Conservation (phyloP, 2,888 invertebrate species). For the Exocentrus adspersus region DNA sequence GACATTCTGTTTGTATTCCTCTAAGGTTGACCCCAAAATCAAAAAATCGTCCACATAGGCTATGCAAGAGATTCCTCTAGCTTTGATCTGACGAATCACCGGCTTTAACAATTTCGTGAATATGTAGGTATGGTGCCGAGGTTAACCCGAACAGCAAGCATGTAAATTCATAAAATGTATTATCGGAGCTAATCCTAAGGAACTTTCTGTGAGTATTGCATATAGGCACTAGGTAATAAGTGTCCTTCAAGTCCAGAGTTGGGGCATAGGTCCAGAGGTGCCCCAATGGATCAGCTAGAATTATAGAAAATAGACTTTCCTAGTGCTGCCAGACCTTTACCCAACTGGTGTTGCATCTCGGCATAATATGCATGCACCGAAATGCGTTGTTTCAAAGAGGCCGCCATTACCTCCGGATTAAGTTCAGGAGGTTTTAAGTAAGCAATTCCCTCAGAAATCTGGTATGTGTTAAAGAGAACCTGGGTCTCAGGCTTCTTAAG, state of each 20-base stretch:
- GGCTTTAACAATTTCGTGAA: conserved; percentile 45
- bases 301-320: not conserved
- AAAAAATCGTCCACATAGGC: conserved; percentile 36
- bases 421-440: not conserved
- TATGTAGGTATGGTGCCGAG: conserved; percentile 37
- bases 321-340: not conserved
- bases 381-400: not conserved
- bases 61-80: not conserved
- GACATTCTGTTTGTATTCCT: not conserved
- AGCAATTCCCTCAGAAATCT: not conserved
- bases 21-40: conserved; percentile 14
- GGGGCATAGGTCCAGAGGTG: no score
- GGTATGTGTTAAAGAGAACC: not conserved
- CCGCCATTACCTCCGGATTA: not conserved
- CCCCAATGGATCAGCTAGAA: no score
- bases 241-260: no score
- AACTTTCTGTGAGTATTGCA: conserved; percentile 36
- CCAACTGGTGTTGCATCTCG: not conserved
- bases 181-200: conserved; percentile 38
- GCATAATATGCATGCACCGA: not conserved
- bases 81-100: conserved; percentile 1
- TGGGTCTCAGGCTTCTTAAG: not conserved
- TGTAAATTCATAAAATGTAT: conserved; percentile 36
- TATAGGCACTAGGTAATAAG: no score
- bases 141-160: conserved; percentile 41